Conservation (phyloP, 2,113 vertebrate genomes). For the Labeo rohita region DNA sequence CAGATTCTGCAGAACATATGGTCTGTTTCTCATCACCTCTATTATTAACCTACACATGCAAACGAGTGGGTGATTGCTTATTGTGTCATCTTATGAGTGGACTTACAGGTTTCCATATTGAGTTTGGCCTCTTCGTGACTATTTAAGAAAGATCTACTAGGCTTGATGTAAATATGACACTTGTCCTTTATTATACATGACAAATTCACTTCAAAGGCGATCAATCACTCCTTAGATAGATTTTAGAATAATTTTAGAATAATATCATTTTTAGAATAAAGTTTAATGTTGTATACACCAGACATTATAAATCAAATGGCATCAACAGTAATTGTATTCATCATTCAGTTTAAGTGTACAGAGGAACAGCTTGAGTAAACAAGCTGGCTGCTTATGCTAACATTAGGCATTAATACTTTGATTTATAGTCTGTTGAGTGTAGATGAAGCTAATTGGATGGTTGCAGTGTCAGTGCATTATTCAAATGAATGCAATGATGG, state of each 20-base stretch:
- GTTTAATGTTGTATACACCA: neutral
- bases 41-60: neutral
- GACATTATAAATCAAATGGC: neutral
- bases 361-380: neutral
- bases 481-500: constrained; percentile 1
- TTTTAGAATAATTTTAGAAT: neutral
- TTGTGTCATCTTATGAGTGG: neutral
- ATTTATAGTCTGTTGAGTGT: constrained; percentile 12
- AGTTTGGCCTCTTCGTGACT: neutral
- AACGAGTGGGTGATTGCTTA: neutral
- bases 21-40: neutral
- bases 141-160: neutral
- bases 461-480: constrained; percentile 18
- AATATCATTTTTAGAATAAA: neutral
- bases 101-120: neutral
- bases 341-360: neutral
- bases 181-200: neutral
- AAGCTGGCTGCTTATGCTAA: constrained; percentile 13
- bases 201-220: neutral
- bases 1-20: neutral
- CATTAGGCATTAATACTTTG: constrained; percentile 3
- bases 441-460: constrained; percentile 9
- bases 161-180: neutral
- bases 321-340: neutral
- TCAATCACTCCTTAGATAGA: neutral